Evolutionary conservation across 2,888 invertebrate genomes (phyloP).

Genomic region (Xestia sexstrigata): DNA sequence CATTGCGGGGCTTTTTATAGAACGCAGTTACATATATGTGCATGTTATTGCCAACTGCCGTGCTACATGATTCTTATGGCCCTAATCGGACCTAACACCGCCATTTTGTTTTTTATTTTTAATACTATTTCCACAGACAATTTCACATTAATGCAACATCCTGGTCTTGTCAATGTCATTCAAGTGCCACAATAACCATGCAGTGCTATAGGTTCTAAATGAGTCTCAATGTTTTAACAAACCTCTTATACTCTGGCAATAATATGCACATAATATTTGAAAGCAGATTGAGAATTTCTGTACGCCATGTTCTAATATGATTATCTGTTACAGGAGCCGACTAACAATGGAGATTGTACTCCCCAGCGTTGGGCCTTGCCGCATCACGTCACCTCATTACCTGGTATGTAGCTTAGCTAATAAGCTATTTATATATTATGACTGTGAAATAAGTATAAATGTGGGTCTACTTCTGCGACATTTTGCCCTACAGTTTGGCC

Average conservation of each 20-base stretch:
- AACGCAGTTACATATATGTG: constrained; percentile 32
- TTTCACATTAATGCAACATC: neutral
- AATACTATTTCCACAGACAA: neutral
- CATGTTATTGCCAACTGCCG: constrained; percentile 35
- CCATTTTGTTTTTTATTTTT: neutral
- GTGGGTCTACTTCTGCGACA: neutral
- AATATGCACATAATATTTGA: constrained; percentile 46
- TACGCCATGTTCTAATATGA: constrained; percentile 4
- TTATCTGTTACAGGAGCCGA: constrained; percentile 80
- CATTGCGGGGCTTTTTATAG: constrained; percentile 58
- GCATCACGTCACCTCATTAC: constrained; percentile 91
- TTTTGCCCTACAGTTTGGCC: neutral
- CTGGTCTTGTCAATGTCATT: neutral
- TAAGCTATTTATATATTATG: neutral
- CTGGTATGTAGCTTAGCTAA: constrained; percentile 83
- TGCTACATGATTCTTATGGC: neutral
- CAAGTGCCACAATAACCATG: neutral
- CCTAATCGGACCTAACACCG: neutral
- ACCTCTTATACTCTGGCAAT: constrained; percentile 21
- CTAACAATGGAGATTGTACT: constrained; percentile 80
- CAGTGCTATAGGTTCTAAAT: neutral
- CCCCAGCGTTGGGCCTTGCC: constrained; percentile 90
- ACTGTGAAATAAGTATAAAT: neutral
- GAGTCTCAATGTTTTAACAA: neutral
- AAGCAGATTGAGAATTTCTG: neutral